Percentiles rank a stretch among this genome's conserved stretches.
These are phyloP conservation scores for Parotia lawesii DNA, from an alignment of 2,113 vertebrate genomes.

Conservation along the genomic window DNA sequence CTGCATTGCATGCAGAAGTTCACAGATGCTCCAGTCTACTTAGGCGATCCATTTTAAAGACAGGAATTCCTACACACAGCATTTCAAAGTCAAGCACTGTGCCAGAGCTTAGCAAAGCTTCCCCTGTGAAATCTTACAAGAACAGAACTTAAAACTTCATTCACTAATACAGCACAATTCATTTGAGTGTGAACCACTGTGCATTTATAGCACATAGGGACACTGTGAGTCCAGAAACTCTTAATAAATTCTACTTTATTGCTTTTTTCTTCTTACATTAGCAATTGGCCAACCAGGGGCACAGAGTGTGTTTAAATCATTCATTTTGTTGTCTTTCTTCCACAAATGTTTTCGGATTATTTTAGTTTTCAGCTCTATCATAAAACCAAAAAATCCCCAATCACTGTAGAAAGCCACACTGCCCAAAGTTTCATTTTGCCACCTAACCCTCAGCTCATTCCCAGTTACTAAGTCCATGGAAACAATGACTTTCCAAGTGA, in stretches of 20 bases:
- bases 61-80: not conserved
- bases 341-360: not conserved
- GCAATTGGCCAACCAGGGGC: not conserved
- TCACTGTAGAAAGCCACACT: not conserved
- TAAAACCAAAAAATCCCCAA: rapidly evolving
- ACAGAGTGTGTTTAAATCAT: not conserved
- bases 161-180: not conserved
- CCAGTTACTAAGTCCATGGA: not conserved
- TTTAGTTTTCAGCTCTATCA: not conserved
- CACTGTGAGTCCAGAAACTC: not conserved
- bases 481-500: not conserved
- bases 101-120: not conserved
- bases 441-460: not conserved
- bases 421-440: not conserved
- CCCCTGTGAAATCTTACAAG: not conserved
- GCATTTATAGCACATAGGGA: not conserved
- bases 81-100: not conserved
- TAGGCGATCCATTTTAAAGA: not conserved
- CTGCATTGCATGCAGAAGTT: not conserved
- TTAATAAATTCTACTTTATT: not conserved
- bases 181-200: not conserved
- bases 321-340: not conserved
- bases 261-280: not conserved
- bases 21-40: not conserved
- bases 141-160: not conserved